Conservation (phyloP, 37 sponge, comb jelly and placozoan genomes). For the Aplysina aerophoba region DNA sequence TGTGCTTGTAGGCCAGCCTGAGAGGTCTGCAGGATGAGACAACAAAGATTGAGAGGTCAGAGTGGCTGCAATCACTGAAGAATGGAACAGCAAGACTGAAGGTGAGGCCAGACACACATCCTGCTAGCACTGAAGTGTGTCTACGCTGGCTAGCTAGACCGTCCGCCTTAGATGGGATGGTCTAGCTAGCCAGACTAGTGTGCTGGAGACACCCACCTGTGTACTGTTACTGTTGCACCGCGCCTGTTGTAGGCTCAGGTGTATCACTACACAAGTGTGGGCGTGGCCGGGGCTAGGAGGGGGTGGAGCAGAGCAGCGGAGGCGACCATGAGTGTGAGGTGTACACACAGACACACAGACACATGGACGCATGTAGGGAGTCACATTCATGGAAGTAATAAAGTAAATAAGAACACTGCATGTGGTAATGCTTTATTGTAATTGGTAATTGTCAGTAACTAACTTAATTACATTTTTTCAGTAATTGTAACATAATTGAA, state of each 20-base stretch:
- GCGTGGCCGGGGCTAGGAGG: not conserved
- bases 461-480: not conserved
- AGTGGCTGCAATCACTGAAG: conserved; percentile 39
- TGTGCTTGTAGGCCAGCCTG: conserved; percentile 62
- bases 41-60: conserved; percentile 49
- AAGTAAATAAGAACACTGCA: no score
- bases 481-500: not conserved
- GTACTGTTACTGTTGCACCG: no score
- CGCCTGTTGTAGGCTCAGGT: not conserved
- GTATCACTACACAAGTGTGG: not conserved
- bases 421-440: no score
- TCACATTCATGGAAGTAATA: no score
- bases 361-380: no score
- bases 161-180: no score
- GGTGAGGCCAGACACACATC: not conserved
- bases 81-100: conserved; percentile 32
- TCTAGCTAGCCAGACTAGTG: no score
- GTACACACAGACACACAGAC: no score
- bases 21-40: conserved; percentile 69
- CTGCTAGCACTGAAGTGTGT: no score
- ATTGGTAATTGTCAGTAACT: no score
- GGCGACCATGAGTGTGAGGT: not conserved
- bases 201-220: no score
- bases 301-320: conserved; percentile 3
- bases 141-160: no score